Conservation (phyloP, 2,113 vertebrate genomes). For the Corydoras maculifer region DNA sequence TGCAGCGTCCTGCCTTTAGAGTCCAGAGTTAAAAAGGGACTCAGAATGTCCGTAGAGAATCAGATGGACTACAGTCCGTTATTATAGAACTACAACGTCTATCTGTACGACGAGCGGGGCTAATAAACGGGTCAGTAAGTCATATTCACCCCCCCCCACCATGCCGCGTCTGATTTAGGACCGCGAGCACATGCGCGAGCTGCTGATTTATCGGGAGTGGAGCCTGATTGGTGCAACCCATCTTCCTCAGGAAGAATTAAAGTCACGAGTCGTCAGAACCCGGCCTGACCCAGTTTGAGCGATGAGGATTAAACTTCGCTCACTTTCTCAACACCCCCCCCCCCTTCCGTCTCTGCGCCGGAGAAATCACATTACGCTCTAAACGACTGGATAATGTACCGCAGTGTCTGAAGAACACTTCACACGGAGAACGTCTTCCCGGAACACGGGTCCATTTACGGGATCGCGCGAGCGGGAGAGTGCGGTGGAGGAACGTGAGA, state of each 20-base stretch:
- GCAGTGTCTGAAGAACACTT: constrained; percentile 9
- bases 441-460: constrained; percentile 25
- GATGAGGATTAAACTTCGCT: constrained; percentile 14
- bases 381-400: constrained; percentile 30
- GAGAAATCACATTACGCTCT: constrained; percentile 36
- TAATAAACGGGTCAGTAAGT: too few relatives aligned
- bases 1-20: too few relatives aligned
- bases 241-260: constrained; percentile 42
- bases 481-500: background rate
- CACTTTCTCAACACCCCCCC: background rate
- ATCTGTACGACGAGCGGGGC: too few relatives aligned
- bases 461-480: constrained; percentile 7
- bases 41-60: too few relatives aligned
- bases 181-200: too few relatives aligned
- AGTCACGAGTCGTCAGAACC: constrained; percentile 21
- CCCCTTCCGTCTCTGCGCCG: background rate
- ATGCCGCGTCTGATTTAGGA: too few relatives aligned
- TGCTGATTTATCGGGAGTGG: background rate
- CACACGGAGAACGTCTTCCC: constrained; percentile 16
- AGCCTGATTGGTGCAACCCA: constrained; percentile 26
- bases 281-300: constrained; percentile 38
- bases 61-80: too few relatives aligned
- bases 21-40: too few relatives aligned
- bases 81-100: too few relatives aligned
- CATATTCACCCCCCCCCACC: too few relatives aligned